phyloP scores from a whole-genome alignment of 2,797 vertebrate species.

The Lacerta viridis region DNA sequence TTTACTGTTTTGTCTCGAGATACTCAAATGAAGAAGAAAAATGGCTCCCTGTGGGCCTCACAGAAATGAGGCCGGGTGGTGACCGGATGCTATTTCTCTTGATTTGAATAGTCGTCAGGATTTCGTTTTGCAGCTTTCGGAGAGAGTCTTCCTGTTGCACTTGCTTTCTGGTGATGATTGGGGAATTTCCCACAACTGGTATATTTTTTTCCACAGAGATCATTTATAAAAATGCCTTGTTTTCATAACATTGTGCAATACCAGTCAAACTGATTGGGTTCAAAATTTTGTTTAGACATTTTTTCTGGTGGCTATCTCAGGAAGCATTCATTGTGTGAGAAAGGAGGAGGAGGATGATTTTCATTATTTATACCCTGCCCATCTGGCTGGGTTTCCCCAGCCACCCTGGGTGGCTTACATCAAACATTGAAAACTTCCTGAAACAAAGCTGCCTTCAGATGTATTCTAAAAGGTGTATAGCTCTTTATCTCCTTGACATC shows the following conservation, averaged over 20 bases:
- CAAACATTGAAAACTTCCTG: no score
- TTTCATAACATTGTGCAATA: background rate
- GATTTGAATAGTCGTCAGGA: background rate
- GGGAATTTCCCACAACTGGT: background rate
- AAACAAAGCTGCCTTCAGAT: no score
- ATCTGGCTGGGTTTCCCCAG: no score
- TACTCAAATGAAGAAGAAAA: background rate
- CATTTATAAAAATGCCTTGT: background rate
- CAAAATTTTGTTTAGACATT: background rate
- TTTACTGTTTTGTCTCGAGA: background rate
- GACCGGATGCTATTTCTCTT: background rate
- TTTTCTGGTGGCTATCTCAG: background rate
- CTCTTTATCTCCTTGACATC: no score
- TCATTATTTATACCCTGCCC: no score
- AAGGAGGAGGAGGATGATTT: no score
- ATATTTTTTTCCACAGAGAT: background rate
- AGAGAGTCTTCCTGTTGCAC: background rate
- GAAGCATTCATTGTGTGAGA: background rate
- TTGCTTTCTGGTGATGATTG: background rate
- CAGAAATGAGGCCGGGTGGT: background rate
- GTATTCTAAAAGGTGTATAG: no score
- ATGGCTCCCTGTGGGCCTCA: background rate
- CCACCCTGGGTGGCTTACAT: no score
- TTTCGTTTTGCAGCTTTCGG: background rate
- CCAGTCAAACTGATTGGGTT: background rate